Evolutionary conservation across 2,113 vertebrate species (phyloP), one percentile per base, ranked within the genome.

Genomic region (Myxocyprinus asiaticus): DNA sequence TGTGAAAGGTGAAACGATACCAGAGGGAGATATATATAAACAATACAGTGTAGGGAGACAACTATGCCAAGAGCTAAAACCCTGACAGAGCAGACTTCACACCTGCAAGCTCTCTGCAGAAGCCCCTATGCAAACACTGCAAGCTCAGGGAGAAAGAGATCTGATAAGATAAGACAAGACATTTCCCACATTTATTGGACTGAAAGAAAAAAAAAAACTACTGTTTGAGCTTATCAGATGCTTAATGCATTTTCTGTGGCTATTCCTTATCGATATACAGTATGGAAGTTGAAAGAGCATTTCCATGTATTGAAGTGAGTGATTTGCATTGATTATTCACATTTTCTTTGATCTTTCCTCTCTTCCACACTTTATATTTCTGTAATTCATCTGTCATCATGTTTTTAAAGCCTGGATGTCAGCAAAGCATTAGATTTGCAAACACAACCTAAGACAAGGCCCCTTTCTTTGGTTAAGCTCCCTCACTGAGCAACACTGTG

Each of bases 41-140:
- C 71, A 67, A 58, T 43, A 43, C 61, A 42, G 66, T 4, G 15
- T 33, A 68, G 44, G 42, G 50, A 51, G 51, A 43, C 66, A 69
- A 67, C 14, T 67, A 70, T 72, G 69, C 50, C 65, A 61, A 78
- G 47, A 33, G 48, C 56, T 42, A 68, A 83, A 81, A 15, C 43
- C 82, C 78, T 83, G 82, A 83, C 62, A 42, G 73, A 61, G 78
- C 82, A 83, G 9, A 80, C 73, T 33, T 83, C 67, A 80, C 78
- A 83, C 61, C 78, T 71, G 58, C 73, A 62, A 81, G 48, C 51
- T 48, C 59, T 78, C 67, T 8, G 47, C 47, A 77, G 74, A 67
- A 80, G 75, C 84, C 84, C 81, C 78, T 81, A 85, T 85, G 61
- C 79, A 81, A 66, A 79, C 79, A 44, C 44, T 63, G 77, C 67